Evolutionary conservation across 2,888 invertebrate species (phyloP).

Genomic region (Falcaria lacertinaria): DNA sequence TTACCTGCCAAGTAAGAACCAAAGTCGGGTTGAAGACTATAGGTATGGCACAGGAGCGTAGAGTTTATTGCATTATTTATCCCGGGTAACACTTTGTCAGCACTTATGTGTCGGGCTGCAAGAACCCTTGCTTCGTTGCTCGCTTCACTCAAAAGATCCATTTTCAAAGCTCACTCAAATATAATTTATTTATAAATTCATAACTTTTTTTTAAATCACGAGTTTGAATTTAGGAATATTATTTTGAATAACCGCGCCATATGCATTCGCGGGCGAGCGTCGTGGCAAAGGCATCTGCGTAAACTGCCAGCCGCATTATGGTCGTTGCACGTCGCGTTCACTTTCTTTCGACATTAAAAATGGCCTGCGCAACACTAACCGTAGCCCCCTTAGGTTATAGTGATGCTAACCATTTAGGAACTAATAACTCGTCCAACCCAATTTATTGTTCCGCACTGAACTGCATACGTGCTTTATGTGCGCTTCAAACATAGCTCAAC

Average conservation of each 20-base stretch:
- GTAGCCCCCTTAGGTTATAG: neutral
- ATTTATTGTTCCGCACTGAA: neutral
- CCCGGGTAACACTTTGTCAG: slow-evolving; percentile 41
- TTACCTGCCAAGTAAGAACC: slow-evolving; percentile 62
- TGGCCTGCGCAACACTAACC: slow-evolving; percentile 52
- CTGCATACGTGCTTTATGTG: neutral
- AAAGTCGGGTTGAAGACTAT: slow-evolving; percentile 61
- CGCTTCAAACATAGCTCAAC: neutral
- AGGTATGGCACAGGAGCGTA: slow-evolving; percentile 57
- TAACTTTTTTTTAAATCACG: neutral
- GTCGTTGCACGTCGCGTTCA: slow-evolving; percentile 51
- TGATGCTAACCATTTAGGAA: neutral
- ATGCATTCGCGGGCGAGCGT: slow-evolving; percentile 23
- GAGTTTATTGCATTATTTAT: slow-evolving; percentile 54
- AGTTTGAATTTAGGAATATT: slow-evolving; percentile 6
- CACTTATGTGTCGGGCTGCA: slow-evolving; percentile 53
- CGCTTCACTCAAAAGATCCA: slow-evolving; percentile 57
- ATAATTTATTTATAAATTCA: slow-evolving; percentile 1
- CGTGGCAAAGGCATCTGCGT: slow-evolving; percentile 30
- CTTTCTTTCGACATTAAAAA: slow-evolving; percentile 73
- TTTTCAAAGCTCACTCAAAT: slow-evolving; percentile 20
- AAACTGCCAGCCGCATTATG: slow-evolving; percentile 28
- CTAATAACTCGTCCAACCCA: neutral
- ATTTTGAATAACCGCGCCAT: slow-evolving; percentile 25
- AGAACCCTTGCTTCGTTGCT: slow-evolving; percentile 41